A percentile compares a stretch with the other conserved stretches of the same genome.
phyloP scores from a whole-genome alignment of 2,797 vertebrate species.

The Chrosomus eos region DNA sequence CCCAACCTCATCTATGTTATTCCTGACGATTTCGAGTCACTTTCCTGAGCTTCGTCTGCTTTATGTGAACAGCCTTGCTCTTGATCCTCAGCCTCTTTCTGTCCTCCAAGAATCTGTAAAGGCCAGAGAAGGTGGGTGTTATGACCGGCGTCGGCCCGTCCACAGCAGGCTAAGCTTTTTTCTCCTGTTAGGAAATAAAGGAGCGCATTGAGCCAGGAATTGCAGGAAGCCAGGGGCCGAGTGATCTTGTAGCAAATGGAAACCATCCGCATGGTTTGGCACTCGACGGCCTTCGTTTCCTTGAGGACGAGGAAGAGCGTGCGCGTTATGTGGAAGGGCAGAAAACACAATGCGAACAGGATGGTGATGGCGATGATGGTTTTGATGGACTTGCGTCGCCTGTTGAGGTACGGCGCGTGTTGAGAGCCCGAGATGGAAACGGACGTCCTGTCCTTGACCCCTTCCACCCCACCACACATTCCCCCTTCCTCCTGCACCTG shows the following conservation, averaged over 20 bases:
- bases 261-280: conserved; percentile 76
- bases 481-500: conserved; percentile 61
- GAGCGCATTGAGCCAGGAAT: conserved; percentile 84
- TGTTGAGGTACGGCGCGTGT: conserved; percentile 75
- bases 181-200: conserved; percentile 85
- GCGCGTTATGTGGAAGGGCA: conserved; percentile 83
- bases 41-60: conserved; percentile 37
- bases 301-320: conserved; percentile 81
- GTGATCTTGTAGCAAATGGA: conserved; percentile 86
- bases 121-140: conserved; percentile 71
- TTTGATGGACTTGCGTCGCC: conserved; percentile 81
- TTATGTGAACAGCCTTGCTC: conserved; percentile 57
- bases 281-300: conserved; percentile 68
- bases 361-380: conserved; percentile 84
- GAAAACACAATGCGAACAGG: conserved; percentile 82
- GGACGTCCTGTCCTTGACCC: conserved; percentile 41
- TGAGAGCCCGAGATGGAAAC: conserved; percentile 55
- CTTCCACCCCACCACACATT: conserved; percentile 30
- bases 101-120: conserved; percentile 71
- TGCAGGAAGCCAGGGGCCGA: conserved; percentile 82
- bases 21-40: conserved; percentile 40
- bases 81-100: conserved; percentile 68
- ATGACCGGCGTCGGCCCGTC: conserved; percentile 52
- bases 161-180: conserved; percentile 76
- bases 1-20: conserved; percentile 27